Percentiles rank a stretch among this genome's conserved stretches.
phyloP scores from a whole-genome alignment of 2,797 vertebrate genomes.

The Choloepus didactylus region DNA sequence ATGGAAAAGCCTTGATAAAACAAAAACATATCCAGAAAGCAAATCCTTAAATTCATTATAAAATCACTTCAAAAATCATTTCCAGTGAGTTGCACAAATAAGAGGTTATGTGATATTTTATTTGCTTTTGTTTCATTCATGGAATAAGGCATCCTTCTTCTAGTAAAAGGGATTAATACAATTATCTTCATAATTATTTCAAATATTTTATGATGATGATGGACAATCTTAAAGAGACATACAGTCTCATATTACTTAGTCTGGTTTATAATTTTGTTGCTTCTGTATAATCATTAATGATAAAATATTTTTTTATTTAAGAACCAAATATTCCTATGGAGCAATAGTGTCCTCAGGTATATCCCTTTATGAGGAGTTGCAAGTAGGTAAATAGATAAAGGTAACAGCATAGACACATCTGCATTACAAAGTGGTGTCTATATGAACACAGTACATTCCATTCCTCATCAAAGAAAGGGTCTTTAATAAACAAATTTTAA shows the following conservation, averaged over 20 bases:
- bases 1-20: neutral
- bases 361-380: neutral
- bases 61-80: neutral
- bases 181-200: neutral
- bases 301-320: neutral
- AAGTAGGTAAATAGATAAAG: neutral
- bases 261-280: neutral
- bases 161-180: neutral
- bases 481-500: neutral
- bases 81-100: neutral
- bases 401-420: neutral
- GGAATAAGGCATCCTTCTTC: neutral
- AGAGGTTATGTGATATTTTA: neutral
- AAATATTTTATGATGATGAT: neutral
- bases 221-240: neutral
- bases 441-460: neutral
- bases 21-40: neutral
- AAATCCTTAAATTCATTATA: neutral
- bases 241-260: neutral
- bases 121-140: neutral
- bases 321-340: neutral
- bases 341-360: neutral
- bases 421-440: neutral
- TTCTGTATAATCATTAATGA: neutral
- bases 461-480: neutral